Evolutionary conservation across 2,797 vertebrate genomes (phyloP).

Genomic region (Discoglossus pictus): DNA sequence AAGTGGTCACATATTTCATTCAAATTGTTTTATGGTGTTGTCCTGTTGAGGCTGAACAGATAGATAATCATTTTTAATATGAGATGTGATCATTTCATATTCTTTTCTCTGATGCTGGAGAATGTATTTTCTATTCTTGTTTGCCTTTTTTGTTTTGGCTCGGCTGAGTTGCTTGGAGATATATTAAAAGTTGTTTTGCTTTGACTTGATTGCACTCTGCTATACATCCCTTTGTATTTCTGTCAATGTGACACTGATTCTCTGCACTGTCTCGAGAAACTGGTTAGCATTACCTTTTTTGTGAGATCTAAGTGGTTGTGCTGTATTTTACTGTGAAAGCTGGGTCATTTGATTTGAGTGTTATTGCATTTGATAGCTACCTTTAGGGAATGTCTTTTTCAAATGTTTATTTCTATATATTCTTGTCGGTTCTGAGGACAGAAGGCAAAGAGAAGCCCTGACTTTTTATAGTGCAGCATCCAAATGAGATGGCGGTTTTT

Average conservation of each 20-base stretch:
- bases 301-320: constrained; percentile 67
- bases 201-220: constrained; percentile 42
- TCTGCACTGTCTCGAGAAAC: constrained; percentile 44
- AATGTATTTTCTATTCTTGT: constrained; percentile 7
- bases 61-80: too few species aligned
- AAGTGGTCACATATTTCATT: too few species aligned
- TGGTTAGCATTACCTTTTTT: constrained; percentile 52
- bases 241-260: constrained; percentile 50
- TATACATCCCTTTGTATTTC: constrained; percentile 46
- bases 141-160: constrained; percentile 25
- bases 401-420: constrained; percentile 72
- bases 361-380: constrained; percentile 78
- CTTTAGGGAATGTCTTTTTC: constrained; percentile 75
- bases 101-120: too few species aligned
- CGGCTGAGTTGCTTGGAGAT: constrained; percentile 18
- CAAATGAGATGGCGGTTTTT: constrained; percentile 45
- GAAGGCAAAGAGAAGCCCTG: constrained; percentile 64
- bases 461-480: constrained; percentile 49
- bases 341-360: constrained; percentile 71
- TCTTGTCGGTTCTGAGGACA: constrained; percentile 66
- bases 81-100: background rate
- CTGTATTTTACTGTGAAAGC: constrained; percentile 74
- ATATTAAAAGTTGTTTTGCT: constrained; percentile 43
- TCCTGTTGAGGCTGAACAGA: too few species aligned
- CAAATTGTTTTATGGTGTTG: too few species aligned